Evolutionary conservation across 2,888 invertebrate genomes (phyloP), one percentile per base, ranked within the genome.

Genomic region (Agrotis segetum): DNA sequence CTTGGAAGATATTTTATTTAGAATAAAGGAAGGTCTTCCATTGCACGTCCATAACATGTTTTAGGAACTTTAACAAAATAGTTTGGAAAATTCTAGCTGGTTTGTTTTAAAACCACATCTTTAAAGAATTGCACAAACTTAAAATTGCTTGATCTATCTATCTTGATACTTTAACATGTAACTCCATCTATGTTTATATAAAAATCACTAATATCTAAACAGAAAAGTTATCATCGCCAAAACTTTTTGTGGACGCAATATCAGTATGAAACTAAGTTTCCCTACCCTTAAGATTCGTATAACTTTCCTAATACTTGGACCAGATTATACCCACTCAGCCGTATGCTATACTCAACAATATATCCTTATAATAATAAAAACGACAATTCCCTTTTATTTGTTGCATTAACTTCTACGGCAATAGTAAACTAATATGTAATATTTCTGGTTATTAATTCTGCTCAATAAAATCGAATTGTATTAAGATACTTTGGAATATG

Each of bases 261-360:
- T 94, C 90, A 90, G 90, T 88, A 90, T 85, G 82, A 85, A 93
- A 94, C 88, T 93, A 90, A 90, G 89, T 92, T 91, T 89, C 89
- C 89, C 91, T 83, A 84, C 90, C 91, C 92, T 90, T 92, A 92
- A 92, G 91, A 94, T 93, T 92, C 91, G 91, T 90, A 92, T 89
- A 96, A 96, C 93, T 96, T 96, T 95, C 92, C 89, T 95, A 95
- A 95, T 96, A 96, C 94, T 90, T 91, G 87, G 86, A 86, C 88
- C 87, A 93, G 92, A 95, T 95, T 95, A 94, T 91, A 89, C 88
- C 86, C 91, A 91, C 92, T 93, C 91, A 88, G 84, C 91, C 93
- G 90, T 94, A 92, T 92, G 91, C 87, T 75, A 86, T 88, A 86
- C 89, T 88, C 81, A 81, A 87, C 87, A 88, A 91, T 91, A 92